Evolutionary conservation across 2,113 vertebrate genomes (phyloP).

Genomic region (Laticauda colubrina): DNA sequence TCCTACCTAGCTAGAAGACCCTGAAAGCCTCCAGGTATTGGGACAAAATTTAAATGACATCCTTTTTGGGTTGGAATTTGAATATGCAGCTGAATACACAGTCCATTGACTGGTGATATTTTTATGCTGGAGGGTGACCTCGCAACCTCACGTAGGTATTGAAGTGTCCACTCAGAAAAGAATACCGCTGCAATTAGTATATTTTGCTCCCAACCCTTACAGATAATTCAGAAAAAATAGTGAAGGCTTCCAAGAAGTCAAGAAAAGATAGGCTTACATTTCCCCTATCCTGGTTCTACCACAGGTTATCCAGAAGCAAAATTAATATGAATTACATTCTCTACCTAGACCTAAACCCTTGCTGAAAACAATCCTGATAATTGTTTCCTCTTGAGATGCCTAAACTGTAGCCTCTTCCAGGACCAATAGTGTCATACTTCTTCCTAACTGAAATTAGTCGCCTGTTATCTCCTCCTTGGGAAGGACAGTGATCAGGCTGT

Average conservation of each 20-base stretch:
- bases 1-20: background rate
- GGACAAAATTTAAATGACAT: background rate
- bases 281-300: background rate
- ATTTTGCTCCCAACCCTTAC: background rate
- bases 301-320: background rate
- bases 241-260: background rate
- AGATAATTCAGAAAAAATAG: background rate
- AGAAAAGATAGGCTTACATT: background rate
- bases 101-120: background rate
- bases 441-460: background rate
- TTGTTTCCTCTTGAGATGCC: background rate
- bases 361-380: background rate
- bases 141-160: background rate
- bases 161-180: background rate
- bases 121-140: background rate
- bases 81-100: background rate
- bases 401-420: background rate
- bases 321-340: background rate
- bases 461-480: background rate
- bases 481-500: background rate
- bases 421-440: background rate
- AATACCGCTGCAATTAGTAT: background rate
- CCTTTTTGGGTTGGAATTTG: background rate
- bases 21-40: background rate
- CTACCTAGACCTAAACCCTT: background rate